Conservation (phyloP, 1,140 invertebrate species). For the Anthonomus grandis region DNA sequence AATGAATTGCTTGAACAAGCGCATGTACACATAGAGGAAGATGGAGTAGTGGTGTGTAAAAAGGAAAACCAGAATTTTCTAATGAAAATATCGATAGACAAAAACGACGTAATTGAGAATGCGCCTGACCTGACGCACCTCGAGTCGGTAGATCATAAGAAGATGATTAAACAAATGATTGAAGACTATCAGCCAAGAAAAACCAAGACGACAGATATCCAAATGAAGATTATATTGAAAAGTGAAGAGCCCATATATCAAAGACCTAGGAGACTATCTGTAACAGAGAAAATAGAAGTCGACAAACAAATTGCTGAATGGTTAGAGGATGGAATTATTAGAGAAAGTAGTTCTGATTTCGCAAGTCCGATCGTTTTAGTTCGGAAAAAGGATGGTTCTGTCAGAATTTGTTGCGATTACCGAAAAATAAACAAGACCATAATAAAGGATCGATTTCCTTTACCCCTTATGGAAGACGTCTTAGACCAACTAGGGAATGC, state of each 20-base stretch:
- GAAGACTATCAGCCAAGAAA: neutral
- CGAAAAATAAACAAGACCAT: conserved; percentile 48
- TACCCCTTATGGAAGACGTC: conserved; percentile 36
- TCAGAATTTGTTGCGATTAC: conserved; percentile 54
- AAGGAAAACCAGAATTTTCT: conserved; percentile 13
- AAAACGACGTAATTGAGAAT: neutral
- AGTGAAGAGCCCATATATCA: conserved; percentile 29
- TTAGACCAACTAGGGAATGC: conserved; percentile 29
- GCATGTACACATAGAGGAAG: conserved; percentile 11
- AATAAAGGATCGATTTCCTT: conserved; percentile 39
- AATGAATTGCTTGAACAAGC: conserved; percentile 8
- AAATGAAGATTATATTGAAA: conserved; percentile 15
- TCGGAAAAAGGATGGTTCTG: conserved; percentile 51
- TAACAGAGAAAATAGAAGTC: conserved; percentile 21
- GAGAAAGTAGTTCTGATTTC: conserved; percentile 45
- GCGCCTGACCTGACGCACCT: neutral
- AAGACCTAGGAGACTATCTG: neutral
- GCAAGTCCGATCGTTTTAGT: conserved; percentile 31
- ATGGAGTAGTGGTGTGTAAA: neutral
- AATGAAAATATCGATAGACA: conserved; percentile 16
- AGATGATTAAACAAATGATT: neutral
- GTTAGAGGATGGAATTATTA: conserved; percentile 36
- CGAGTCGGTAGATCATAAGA: too few species aligned
- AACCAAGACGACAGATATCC: neutral
- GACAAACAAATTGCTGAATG: conserved; percentile 31